phyloP scores from a whole-genome alignment of 2,888 invertebrate genomes.

The Scaptomyza tumidula region DNA sequence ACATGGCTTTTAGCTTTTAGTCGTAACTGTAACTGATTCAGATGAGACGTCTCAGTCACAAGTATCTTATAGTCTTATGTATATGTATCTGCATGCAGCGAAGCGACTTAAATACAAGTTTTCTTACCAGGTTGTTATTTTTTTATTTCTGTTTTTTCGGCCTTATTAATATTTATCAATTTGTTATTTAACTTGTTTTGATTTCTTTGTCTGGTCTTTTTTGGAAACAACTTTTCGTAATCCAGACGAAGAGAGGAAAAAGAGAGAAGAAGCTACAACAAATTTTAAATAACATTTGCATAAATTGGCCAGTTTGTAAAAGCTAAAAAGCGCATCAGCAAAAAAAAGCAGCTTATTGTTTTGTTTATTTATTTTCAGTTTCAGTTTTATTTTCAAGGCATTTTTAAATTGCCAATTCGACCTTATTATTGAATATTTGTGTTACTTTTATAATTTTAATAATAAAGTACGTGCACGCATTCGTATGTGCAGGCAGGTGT shows the following conservation, averaged over 20 bases:
- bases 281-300: conserved; percentile 44
- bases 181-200: conserved; percentile 77
- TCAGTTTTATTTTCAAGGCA: conserved; percentile 39
- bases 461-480: conserved; percentile 28
- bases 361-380: conserved; percentile 31
- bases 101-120: conserved; percentile 40
- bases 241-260: conserved; percentile 23
- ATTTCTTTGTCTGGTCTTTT: conserved; percentile 51
- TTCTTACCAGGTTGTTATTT: conserved; percentile 14
- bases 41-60: conserved; percentile 18
- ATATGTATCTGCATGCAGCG: conserved; percentile 42
- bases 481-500: conserved; percentile 5
- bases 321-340: conserved; percentile 19
- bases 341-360: conserved; percentile 18
- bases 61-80: background rate
- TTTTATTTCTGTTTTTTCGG: conserved; percentile 27
- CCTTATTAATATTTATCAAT: conserved; percentile 78
- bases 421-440: conserved; percentile 60
- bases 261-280: conserved; percentile 5
- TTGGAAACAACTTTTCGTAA: conserved; percentile 58
- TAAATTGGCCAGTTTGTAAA: conserved; percentile 42
- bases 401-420: conserved; percentile 56
- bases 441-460: conserved; percentile 24
- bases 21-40: conserved; percentile 34
- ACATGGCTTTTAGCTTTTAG: conserved; percentile 12